phyloP scores from a whole-genome alignment of 2,113 vertebrate species.

The Pungitius pungitius region DNA sequence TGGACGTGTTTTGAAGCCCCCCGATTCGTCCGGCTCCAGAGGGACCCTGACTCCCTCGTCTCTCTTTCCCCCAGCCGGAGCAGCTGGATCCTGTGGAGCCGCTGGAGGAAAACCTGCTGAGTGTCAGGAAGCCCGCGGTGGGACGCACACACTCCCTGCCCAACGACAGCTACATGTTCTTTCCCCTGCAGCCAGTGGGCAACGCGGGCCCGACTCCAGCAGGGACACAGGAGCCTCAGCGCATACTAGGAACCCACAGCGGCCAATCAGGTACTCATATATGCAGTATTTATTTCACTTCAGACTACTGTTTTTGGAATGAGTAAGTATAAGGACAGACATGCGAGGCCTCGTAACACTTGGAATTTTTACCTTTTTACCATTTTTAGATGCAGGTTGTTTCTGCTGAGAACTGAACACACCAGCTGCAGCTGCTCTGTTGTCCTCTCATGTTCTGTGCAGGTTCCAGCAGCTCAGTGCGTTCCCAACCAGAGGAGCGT shows the following conservation, averaged over 20 bases:
- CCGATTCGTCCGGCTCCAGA: too few relatives aligned
- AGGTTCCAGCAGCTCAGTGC: slow-evolving; percentile 89
- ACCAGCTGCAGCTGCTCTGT: neutral
- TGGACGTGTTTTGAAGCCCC: too few relatives aligned
- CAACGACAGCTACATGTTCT: slow-evolving; percentile 98
- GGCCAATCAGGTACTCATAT: slow-evolving; percentile 66
- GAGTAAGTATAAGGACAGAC: neutral
- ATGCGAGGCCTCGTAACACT: neutral
- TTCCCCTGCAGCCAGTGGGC: slow-evolving; percentile 53
- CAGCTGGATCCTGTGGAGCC: slow-evolving; percentile 47
- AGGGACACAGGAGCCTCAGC: slow-evolving; percentile 81
- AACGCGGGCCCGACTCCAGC: slow-evolving; percentile 32
- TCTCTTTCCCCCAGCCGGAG: slow-evolving; percentile 77
- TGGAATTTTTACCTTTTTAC: neutral
- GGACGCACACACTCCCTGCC: slow-evolving; percentile 95
- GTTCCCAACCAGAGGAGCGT: slow-evolving; percentile 84
- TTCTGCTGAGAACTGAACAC: neutral
- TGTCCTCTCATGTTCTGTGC: neutral
- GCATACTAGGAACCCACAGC: slow-evolving; percentile 39
- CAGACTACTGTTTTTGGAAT: neutral
- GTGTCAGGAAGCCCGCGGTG: slow-evolving; percentile 88
- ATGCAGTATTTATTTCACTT: neutral
- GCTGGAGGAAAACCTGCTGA: slow-evolving; percentile 84
- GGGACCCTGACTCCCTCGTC: slow-evolving; percentile 32
- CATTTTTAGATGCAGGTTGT: neutral